Conservation (phyloP, 2,797 vertebrate genomes). For the Ceyx erithaca region DNA sequence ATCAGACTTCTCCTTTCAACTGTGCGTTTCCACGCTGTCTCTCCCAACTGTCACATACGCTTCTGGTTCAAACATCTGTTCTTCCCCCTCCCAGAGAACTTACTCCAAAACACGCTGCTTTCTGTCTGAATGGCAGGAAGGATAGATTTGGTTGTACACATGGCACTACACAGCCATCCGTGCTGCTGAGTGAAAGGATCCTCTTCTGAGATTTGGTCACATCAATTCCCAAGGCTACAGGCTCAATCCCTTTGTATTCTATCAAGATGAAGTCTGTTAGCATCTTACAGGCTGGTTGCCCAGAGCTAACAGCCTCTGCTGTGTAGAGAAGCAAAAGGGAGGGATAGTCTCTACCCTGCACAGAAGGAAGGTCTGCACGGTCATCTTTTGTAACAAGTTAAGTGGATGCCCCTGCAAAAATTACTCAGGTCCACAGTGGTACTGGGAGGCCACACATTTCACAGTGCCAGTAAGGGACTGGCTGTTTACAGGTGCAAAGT, state of each 20-base stretch:
- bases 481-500: neutral
- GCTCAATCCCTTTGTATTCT: neutral
- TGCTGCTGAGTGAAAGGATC: neutral
- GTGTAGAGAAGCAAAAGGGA: neutral
- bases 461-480: neutral
- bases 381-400: neutral
- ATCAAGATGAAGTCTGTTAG: neutral
- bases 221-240: neutral
- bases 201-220: neutral
- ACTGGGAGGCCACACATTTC: neutral
- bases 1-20: conserved; percentile 70
- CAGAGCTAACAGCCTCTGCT: neutral
- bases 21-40: conserved; percentile 66
- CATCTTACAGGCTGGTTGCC: neutral
- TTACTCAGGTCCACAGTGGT: neutral
- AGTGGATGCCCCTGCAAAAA: neutral
- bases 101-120: conserved; percentile 55
- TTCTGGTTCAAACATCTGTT: conserved; percentile 73
- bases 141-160: neutral
- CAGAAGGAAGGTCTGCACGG: neutral
- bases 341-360: neutral
- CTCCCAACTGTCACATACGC: conserved; percentile 67
- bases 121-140: conserved; percentile 47
- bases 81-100: conserved; percentile 54
- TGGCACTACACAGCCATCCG: neutral